A percentile compares a stretch with the other conserved stretches of the same genome.
phyloP scores from a whole-genome alignment of 2,113 vertebrate genomes.

The Hyla sarda region DNA sequence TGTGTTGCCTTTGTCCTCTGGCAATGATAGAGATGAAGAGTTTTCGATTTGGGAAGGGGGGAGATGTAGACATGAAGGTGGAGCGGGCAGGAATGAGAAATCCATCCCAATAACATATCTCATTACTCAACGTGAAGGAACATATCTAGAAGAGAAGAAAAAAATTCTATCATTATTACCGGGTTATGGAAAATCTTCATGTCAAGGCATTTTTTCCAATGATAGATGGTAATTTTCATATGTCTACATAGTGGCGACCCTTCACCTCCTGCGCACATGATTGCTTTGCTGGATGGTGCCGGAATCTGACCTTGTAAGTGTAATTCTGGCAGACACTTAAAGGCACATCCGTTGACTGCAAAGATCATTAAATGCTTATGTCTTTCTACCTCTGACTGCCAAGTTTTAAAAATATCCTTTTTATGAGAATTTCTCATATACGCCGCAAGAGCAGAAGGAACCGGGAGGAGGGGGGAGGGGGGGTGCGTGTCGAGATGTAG shows the following conservation, averaged over 20 bases:
- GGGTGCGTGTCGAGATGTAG: neutral
- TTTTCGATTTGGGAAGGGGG: neutral
- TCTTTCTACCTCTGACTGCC: slow-evolving; percentile 41
- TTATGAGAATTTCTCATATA: slow-evolving; percentile 39
- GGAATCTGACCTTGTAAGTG: slow-evolving; percentile 33
- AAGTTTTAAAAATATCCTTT: slow-evolving; percentile 46
- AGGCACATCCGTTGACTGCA: slow-evolving; percentile 42
- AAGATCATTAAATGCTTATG: slow-evolving; percentile 54
- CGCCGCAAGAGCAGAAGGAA: slow-evolving; percentile 17
- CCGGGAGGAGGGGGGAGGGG: no score
- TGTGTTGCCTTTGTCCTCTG: neutral
- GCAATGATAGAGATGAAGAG: neutral
- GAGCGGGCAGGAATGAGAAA: neutral
- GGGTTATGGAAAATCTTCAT: neutral
- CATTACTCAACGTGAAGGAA: slow-evolving; percentile 9
- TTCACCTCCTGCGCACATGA: neutral
- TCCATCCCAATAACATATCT: neutral
- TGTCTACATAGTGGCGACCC: slow-evolving; percentile 10
- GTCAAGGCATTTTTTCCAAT: neutral
- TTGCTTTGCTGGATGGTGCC: slow-evolving; percentile 7
- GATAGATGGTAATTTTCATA: slow-evolving; percentile 17
- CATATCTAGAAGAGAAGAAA: slow-evolving; percentile 12
- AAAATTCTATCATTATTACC: slow-evolving; percentile 4
- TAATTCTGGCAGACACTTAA: slow-evolving; percentile 39
- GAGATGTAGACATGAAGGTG: neutral